Evolutionary conservation across 1,140 invertebrate species (phyloP).

Genomic region (Neuroterus valhalla): DNA sequence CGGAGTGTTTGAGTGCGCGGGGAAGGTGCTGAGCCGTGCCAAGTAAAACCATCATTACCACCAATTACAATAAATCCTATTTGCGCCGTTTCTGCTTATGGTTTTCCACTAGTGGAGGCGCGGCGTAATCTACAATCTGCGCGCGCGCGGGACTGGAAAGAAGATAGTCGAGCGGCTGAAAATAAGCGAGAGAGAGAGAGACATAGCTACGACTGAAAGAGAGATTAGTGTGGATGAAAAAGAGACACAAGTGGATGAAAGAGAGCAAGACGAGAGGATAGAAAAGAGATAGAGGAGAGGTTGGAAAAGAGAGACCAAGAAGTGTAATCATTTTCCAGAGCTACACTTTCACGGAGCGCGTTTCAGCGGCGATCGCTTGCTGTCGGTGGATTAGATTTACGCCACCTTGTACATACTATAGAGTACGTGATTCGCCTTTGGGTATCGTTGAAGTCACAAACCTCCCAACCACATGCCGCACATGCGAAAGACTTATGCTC

Average conservation of each 20-base stretch:
- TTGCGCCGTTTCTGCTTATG: slow-evolving; percentile 61
- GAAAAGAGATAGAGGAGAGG: neutral
- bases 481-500: slow-evolving; percentile 1
- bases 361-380: slow-evolving; percentile 56
- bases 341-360: slow-evolving; percentile 64
- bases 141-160: slow-evolving; percentile 16
- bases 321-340: slow-evolving; percentile 61
- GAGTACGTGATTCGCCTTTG: slow-evolving; percentile 48
- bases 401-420: slow-evolving; percentile 41
- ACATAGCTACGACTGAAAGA: neutral
- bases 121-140: slow-evolving; percentile 59
- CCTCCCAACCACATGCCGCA: slow-evolving; percentile 7
- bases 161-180: slow-evolving; percentile 26
- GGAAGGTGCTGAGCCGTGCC: slow-evolving; percentile 48
- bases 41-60: slow-evolving; percentile 66
- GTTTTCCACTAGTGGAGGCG: slow-evolving; percentile 55
- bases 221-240: neutral
- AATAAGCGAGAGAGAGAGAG: slow-evolving; percentile 5
- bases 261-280: neutral
- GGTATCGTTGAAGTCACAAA: slow-evolving; percentile 34
- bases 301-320: neutral
- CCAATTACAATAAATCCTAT: slow-evolving; percentile 68
- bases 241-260: neutral
- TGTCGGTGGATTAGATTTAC: slow-evolving; percentile 58
- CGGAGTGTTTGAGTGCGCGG: slow-evolving; percentile 40